Evolutionary conservation across 1,140 invertebrate species (phyloP).

Genomic region (Apis mellifera): Amel_HAv3.1 CM009934.2:8823001-8823500

Average conservation of each 20-base stretch:
- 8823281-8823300: background rate
- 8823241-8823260: too few species aligned
- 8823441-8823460: conserved; percentile 1
- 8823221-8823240: too few species aligned
- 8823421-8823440: conserved; percentile 11
- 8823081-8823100: conserved; percentile 14
- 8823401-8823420: background rate
- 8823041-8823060: conserved; percentile 15
- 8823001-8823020: background rate
- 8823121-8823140: conserved; percentile 45
- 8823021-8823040: background rate
- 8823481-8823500: conserved; percentile 48
- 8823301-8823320: conserved; percentile 19
- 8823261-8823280: background rate
- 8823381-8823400: conserved; percentile 19
- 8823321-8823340: conserved; percentile 59
- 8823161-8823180: background rate
- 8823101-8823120: background rate
- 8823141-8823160: background rate
- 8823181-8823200: background rate
- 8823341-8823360: conserved; percentile 24
- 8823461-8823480: conserved; percentile 34
- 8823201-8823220: background rate
- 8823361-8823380: conserved; percentile 6
- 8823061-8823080: background rate